Base-by-base conservation (phyloP, 23 tunicate species). In the Ascidia mentula region DNA sequence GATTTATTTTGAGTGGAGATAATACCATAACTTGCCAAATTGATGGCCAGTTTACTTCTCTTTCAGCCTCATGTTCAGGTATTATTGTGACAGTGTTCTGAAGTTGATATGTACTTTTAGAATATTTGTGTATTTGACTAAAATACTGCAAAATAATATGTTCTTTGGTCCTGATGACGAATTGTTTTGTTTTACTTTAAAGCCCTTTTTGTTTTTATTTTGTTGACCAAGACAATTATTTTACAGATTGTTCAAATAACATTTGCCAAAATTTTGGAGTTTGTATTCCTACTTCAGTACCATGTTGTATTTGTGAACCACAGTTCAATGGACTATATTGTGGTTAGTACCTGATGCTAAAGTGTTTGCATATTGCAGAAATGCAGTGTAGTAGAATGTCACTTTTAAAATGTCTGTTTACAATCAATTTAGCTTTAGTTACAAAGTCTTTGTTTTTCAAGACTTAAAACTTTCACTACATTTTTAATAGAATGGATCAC, bases 291-390 rank as follows among this genome's bases (percentile, higher is more conserved):
- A 9, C 2, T 20, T 9, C 7, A 53, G 1, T 1, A 20, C 12
- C 13, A 20, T 53, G 65, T 53, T 53, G 65, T 9, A 9, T 53
- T 3, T 53, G 65, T 53, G 65, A 53, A 28, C 65, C 65, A 9
- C 65, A 53, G 65, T 53, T 20, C 65, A 53, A 53, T 53, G 65
- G 65, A 53, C 65, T 53, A 53, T 53, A 5, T 9, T 53, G 65
- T 53, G 65, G 65, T 53, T 20, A 53, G 65, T 53, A 20, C 24
- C 2, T 53, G 65, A 53, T 9, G 24, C 24, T 9, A 9, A 20
- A 20, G 22, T 9, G 65, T 53, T n/a, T n/a, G n/a, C n/a, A n/a
- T n/a, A n/a, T n/a, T n/a, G n/a, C n/a, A n/a, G n/a, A n/a, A n/a
- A n/a, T n/a, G n/a, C n/a, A n/a, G n/a, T n/a, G n/a, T n/a, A n/a